Evolutionary conservation across 2,113 vertebrate species (phyloP).

Genomic region (Clarias magur): DNA sequence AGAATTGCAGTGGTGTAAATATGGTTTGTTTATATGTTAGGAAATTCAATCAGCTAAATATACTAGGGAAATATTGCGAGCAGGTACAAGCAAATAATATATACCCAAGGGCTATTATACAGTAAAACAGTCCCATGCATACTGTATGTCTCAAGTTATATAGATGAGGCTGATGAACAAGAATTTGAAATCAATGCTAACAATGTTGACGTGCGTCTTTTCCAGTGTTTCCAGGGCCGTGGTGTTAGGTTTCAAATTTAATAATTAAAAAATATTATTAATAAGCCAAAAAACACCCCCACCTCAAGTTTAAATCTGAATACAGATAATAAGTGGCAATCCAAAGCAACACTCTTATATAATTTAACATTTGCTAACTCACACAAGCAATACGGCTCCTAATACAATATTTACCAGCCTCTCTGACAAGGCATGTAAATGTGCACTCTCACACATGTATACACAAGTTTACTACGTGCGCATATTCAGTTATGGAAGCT

Average conservation of each 20-base stretch:
- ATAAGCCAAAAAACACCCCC: not conserved
- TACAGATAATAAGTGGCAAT: not conserved
- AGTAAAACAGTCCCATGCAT: not conserved
- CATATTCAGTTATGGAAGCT: constrained; percentile 5
- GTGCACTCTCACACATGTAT: constrained; percentile 9
- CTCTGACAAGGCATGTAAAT: not conserved
- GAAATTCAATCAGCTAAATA: not conserved
- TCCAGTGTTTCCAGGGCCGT: not conserved
- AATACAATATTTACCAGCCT: not conserved
- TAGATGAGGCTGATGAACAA: not conserved
- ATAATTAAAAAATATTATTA: not conserved
- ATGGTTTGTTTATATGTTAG: not conserved
- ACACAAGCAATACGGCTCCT: not conserved
- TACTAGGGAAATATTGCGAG: not conserved
- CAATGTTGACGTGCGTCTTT: not conserved
- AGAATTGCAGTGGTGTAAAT: not conserved
- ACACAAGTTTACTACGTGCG: constrained; percentile 16
- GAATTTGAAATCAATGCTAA: not conserved
- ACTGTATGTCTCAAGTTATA: not conserved
- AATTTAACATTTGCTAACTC: not conserved
- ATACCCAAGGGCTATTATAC: not conserved
- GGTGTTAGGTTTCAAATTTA: not conserved
- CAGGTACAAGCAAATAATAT: not conserved
- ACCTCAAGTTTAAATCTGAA: not conserved
- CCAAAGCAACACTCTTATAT: not conserved